Evolutionary conservation across 2,888 invertebrate species (phyloP).

Genomic region (Drosophila rellima): DNA sequence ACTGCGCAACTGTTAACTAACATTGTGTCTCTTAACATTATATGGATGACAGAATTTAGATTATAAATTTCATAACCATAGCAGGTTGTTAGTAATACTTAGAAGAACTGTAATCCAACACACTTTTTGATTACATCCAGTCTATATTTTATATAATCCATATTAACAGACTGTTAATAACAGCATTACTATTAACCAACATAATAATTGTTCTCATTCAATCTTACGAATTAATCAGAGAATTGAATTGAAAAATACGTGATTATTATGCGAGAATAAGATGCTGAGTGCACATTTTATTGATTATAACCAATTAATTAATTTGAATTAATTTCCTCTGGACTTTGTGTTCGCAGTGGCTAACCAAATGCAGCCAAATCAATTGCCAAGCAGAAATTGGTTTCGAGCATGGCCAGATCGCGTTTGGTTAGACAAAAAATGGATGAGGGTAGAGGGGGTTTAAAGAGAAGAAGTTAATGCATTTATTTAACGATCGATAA

Average conservation of each 20-base stretch:
- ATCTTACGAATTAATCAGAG: constrained; percentile 26
- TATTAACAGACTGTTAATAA: not conserved
- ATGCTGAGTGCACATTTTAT: constrained; percentile 33
- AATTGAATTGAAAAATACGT: constrained; percentile 61
- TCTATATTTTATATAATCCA: no score
- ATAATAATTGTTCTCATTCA: not conserved
- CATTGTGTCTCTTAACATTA: no score
- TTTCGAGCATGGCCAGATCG: constrained; percentile 49
- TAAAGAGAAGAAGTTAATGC: constrained; percentile 60
- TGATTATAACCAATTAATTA: constrained; percentile 33
- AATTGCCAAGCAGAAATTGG: constrained; percentile 49
- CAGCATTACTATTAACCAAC: not conserved
- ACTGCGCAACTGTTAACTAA: not conserved
- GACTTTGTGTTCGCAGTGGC: constrained; percentile 9
- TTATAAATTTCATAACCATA: no score
- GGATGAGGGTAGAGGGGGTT: no score
- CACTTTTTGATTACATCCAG: not conserved
- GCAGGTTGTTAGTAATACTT: not conserved
- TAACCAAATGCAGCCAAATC: constrained; percentile 43
- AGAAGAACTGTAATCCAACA: not conserved
- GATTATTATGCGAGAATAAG: constrained; percentile 19
- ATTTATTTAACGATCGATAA: constrained; percentile 77
- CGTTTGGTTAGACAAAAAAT: constrained; percentile 28
- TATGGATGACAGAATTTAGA: no score
- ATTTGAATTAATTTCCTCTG: constrained; percentile 65